phyloP scores from a whole-genome alignment of 2,888 invertebrate genomes.

The Acanthoscelides obtectus region DNA sequence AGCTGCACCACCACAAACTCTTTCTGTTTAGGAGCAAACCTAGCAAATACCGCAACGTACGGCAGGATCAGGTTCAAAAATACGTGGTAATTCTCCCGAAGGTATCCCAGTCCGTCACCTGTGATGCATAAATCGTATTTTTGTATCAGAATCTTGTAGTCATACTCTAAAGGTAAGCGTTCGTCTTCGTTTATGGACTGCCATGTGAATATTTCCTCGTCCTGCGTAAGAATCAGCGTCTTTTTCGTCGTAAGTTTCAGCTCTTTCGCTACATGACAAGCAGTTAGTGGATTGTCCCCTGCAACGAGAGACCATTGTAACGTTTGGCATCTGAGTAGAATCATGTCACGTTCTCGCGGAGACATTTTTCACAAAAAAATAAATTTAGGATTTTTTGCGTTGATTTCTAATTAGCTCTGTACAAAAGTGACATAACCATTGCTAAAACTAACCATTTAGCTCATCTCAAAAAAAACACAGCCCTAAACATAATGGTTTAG shows the following conservation, averaged over 20 bases:
- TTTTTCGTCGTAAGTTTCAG: conserved; percentile 78
- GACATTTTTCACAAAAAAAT: no score
- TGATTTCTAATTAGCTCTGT: no score
- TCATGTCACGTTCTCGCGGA: no score
- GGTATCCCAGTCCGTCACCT: conserved; percentile 78
- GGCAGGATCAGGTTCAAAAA: conserved; percentile 74
- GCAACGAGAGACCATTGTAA: no score
- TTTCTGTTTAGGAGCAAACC: conserved; percentile 98
- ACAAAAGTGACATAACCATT: no score
- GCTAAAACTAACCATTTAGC: no score
- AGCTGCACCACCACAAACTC: conserved; percentile 89
- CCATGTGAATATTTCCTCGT: conserved; percentile 63
- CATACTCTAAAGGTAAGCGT: conserved; percentile 49
- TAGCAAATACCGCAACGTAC: conserved; percentile 86
- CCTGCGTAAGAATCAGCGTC: conserved; percentile 59
- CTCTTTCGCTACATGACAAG: conserved; percentile 96
- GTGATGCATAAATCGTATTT: conserved; percentile 92
- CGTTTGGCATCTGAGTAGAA: no score
- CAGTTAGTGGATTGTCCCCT: conserved; percentile 95
- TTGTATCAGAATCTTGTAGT: conserved; percentile 55
- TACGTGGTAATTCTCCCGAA: conserved; percentile 58
- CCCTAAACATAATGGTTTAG: no score
- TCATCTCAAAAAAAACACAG: no score
- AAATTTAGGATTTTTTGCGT: no score
- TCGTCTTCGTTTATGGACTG: conserved; percentile 64